These are phyloP conservation scores for Uria lomvia DNA, from an alignment of 2,113 vertebrate species.

Conservation along the genomic window DNA sequence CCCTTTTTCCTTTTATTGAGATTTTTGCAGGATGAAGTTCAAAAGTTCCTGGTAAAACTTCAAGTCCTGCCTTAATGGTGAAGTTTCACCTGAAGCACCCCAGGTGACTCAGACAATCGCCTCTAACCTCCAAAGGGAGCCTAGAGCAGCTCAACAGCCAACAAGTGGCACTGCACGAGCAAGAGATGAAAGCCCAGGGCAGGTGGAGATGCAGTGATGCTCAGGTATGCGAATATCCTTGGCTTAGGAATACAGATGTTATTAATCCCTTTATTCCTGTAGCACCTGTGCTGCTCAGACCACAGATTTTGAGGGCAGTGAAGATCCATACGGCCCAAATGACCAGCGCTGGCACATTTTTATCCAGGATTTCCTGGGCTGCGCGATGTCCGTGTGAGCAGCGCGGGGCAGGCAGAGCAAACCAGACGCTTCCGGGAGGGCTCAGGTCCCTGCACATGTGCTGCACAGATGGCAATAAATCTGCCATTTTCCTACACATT, in stretches of 20 bases:
- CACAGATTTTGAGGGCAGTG: not conserved
- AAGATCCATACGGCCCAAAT: not conserved
- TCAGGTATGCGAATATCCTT: not conserved
- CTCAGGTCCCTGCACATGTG: constrained; percentile 45
- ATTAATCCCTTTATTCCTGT: not conserved
- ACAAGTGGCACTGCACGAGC: not conserved
- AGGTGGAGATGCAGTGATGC: not conserved
- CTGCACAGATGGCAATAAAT: constrained; percentile 40
- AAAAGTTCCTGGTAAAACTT: not conserved
- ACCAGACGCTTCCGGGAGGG: not conserved
- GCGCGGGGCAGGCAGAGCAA: not conserved
- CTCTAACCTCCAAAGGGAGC: not conserved
- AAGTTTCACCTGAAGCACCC: not conserved
- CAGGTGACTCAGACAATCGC: not conserved
- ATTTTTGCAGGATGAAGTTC: not conserved
- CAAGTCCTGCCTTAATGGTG: not conserved
- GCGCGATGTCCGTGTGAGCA: accelerated
- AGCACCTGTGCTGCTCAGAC: not conserved
- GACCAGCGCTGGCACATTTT: not conserved
- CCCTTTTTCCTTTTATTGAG: not conserved
- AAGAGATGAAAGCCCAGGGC: not conserved
- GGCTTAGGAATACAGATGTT: not conserved
- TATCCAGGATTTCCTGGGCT: not conserved
- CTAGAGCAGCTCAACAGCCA: not conserved
- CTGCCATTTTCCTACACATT: not conserved